Evolutionary conservation across 2,113 vertebrate species (phyloP).

Genomic region (Anser brachyrhynchus): DNA sequence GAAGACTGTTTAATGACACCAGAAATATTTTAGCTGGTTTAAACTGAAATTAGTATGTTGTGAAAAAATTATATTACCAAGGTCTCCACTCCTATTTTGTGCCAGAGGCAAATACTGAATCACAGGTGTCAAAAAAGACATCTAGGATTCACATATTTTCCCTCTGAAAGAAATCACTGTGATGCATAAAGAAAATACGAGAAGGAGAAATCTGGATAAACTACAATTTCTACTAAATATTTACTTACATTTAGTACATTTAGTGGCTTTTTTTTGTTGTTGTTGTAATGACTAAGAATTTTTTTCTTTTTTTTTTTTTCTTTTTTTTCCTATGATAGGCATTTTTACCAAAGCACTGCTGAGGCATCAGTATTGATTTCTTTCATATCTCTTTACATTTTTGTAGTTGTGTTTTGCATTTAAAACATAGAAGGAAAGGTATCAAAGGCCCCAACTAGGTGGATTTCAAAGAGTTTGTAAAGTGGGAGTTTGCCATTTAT

Average conservation of each 20-base stretch:
- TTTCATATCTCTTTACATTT: neutral
- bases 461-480: neutral
- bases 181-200: neutral
- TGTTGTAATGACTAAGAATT: neutral
- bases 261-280: neutral
- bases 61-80: neutral
- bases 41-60: neutral
- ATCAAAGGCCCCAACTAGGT: neutral
- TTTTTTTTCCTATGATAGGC: neutral
- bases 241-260: neutral
- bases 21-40: conserved; percentile 35
- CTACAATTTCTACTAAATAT: neutral
- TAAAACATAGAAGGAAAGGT: neutral
- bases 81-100: neutral
- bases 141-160: neutral
- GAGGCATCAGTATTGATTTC: neutral
- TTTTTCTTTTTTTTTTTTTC: neutral
- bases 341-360: neutral
- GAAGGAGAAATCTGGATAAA: neutral
- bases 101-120: neutral
- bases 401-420: neutral
- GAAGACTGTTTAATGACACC: neutral
- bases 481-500: neutral
- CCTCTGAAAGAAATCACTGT: neutral
- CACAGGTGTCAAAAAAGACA: neutral